phyloP scores from a whole-genome alignment of 1,140 invertebrate species.

The Drosophila fuyamai region DNA sequence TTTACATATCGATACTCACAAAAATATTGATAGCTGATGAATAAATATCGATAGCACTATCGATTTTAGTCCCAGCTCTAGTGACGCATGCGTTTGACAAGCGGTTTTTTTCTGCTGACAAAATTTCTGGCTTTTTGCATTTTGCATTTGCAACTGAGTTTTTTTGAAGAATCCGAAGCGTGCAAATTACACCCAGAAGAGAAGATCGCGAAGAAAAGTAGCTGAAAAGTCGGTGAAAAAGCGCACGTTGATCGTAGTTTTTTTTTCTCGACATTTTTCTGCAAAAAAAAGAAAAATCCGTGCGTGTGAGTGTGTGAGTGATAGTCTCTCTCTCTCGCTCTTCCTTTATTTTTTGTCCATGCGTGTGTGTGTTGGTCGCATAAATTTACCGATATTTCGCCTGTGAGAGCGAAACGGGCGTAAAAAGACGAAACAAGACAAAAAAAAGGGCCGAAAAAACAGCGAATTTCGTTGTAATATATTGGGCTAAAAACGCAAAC shows the following conservation, averaged over 20 bases:
- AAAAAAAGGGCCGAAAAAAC: conserved; percentile 26
- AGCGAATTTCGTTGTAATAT: conserved; percentile 19
- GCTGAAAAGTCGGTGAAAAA: conserved; percentile 13
- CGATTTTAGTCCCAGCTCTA: not conserved
- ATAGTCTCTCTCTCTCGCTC: conserved; percentile 18
- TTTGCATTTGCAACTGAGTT: conserved; percentile 16
- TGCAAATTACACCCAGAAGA: not conserved
- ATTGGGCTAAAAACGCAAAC: conserved; percentile 39
- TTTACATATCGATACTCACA: no score
- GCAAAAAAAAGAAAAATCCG: conserved; percentile 32
- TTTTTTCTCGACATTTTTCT: conserved; percentile 37
- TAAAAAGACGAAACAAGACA: conserved; percentile 24
- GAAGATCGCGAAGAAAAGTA: not conserved
- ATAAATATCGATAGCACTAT: not conserved
- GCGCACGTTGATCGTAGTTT: conserved; percentile 59
- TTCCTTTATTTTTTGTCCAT: conserved; percentile 53
- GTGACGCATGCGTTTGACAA: conserved; percentile 34
- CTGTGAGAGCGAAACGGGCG: conserved; percentile 32
- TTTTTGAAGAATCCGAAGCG: conserved; percentile 8
- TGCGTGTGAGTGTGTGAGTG: conserved; percentile 24
- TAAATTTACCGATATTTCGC: conserved; percentile 77
- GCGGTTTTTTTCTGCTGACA: conserved; percentile 24
- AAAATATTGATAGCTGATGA: no score
- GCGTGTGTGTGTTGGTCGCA: conserved; percentile 50
- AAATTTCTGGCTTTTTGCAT: conserved; percentile 19